Conservation (phyloP, 2,797 vertebrate genomes). For the Sternotherus odoratus region DNA sequence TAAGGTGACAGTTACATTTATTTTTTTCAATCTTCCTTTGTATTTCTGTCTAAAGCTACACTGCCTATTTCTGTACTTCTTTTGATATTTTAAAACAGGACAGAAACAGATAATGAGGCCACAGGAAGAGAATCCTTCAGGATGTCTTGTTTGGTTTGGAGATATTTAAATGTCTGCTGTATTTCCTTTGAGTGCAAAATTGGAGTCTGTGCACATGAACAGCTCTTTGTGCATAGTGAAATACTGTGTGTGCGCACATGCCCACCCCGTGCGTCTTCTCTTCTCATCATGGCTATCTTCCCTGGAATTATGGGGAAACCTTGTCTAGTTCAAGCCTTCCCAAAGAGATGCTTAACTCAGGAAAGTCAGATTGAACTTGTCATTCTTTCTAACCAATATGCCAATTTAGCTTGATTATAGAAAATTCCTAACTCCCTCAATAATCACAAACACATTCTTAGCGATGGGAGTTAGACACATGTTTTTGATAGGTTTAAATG, state of each 20-base stretch:
- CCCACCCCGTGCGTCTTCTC: slow-evolving; percentile 50
- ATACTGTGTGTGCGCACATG: background rate
- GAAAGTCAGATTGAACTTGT: slow-evolving; percentile 32
- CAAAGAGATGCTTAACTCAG: slow-evolving; percentile 22
- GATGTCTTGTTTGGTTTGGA: slow-evolving; percentile 83
- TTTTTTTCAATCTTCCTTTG: slow-evolving; percentile 39
- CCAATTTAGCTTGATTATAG: background rate
- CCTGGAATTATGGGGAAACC: slow-evolving; percentile 32
- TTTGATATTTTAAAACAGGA: slow-evolving; percentile 73
- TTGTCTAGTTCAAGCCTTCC: slow-evolving; percentile 19
- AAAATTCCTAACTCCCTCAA: slow-evolving; percentile 6
- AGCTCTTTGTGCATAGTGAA: slow-evolving; percentile 52
- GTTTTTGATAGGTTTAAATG: slow-evolving; percentile 39
- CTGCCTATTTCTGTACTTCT: slow-evolving; percentile 36
- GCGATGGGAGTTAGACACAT: background rate
- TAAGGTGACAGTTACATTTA: background rate
- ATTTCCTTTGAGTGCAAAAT: slow-evolving; percentile 77
- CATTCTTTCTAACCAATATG: background rate
- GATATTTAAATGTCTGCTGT: slow-evolving; percentile 82
- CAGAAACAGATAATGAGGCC: slow-evolving; percentile 74
- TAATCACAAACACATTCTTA: background rate
- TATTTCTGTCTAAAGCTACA: background rate
- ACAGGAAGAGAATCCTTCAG: slow-evolving; percentile 79
- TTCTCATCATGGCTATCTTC: slow-evolving; percentile 51
- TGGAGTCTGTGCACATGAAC: slow-evolving; percentile 65